Evolutionary conservation across 2,113 vertebrate genomes (phyloP).

Genomic region (Mystacornis crossleyi): DNA sequence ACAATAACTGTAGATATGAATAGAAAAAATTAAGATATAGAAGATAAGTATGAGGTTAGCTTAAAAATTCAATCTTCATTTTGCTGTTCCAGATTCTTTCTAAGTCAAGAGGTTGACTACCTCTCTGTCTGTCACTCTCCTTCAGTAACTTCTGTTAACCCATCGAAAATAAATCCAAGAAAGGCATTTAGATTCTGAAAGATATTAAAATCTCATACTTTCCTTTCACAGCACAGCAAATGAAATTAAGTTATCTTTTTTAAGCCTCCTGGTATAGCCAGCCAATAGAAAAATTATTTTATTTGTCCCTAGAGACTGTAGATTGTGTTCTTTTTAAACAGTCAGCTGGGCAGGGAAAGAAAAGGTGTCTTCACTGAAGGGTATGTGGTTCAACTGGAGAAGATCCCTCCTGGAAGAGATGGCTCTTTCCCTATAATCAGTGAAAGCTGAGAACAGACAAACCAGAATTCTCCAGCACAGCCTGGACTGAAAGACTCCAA

Average conservation of each 20-base stretch:
- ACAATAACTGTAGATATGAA: neutral
- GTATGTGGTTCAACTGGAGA: neutral
- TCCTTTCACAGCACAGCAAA: neutral
- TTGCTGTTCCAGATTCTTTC: neutral
- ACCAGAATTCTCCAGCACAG: neutral
- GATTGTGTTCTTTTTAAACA: neutral
- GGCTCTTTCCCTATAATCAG: neutral
- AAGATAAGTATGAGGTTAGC: neutral
- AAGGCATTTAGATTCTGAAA: neutral
- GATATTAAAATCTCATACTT: neutral
- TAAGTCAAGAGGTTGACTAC: neutral
- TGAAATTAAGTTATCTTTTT: neutral
- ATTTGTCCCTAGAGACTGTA: neutral
- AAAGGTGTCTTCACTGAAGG: neutral
- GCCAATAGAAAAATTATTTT: neutral
- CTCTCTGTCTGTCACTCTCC: neutral
- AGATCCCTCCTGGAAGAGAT: neutral
- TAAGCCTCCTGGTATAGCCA: neutral
- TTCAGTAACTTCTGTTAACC: neutral
- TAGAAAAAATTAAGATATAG: neutral
- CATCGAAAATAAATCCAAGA: neutral
- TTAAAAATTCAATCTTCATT: neutral
- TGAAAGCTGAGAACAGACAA: fast-evolving
- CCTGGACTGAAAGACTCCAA: neutral
- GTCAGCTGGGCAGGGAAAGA: neutral